Conservation (phyloP, 2,113 vertebrate genomes). For the Uropsilus gracilis region DNA sequence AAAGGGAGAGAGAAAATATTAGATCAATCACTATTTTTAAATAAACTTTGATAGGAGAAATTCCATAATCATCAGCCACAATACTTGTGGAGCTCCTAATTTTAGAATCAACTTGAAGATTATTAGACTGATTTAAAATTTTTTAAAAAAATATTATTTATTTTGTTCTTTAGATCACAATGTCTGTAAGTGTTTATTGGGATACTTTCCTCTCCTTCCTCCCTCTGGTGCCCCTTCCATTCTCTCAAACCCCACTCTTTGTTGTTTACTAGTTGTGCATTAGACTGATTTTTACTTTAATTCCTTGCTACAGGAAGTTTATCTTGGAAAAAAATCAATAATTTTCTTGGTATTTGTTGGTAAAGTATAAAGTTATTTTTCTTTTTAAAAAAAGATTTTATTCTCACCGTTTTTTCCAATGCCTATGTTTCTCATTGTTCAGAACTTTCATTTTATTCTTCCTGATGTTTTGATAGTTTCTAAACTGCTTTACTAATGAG, state of each 20-base stretch:
- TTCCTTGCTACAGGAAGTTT: conserved; percentile 25
- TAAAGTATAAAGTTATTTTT: neutral
- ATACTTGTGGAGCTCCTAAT: conserved; percentile 29
- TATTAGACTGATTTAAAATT: neutral
- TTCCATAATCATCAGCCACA: neutral
- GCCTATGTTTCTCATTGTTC: neutral
- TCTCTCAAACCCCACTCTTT: no score
- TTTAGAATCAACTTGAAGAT: conserved; percentile 44
- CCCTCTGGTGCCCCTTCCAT: no score
- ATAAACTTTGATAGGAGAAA: conserved; percentile 22
- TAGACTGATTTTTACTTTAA: neutral
- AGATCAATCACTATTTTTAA: neutral
- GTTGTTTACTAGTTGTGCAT: no score
- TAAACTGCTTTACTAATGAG: no score
- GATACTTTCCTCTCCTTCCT: no score
- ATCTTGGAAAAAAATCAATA: neutral
- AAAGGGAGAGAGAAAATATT: neutral
- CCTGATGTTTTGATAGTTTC: no score
- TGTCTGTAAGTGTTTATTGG: no score
- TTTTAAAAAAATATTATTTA: no score
- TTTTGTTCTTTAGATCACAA: no score
- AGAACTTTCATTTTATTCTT: neutral
- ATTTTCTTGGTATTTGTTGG: neutral
- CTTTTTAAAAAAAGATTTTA: no score
- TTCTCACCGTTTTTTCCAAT: neutral